A percentile compares a stretch with the other conserved stretches of the same genome.
Conservation (phyloP, 2,797 vertebrate genomes). For the Thamnophis elegans region DNA sequence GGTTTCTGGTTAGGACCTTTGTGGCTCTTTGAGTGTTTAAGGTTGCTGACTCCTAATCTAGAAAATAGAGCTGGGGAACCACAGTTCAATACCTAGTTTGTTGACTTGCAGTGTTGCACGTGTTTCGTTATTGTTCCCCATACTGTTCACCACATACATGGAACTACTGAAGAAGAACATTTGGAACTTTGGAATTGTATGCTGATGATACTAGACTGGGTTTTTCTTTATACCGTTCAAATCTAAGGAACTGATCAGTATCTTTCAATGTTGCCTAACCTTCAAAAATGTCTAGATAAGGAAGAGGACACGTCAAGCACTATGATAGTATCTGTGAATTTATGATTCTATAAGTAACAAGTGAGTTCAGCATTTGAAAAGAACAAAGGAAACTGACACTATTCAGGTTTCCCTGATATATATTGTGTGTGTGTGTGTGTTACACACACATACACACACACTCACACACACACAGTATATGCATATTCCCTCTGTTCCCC, state of each 20-base stretch:
- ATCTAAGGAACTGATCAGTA: background rate
- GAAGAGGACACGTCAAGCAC: background rate
- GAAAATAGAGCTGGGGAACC: background rate
- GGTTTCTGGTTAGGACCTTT: no score
- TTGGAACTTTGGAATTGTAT: background rate
- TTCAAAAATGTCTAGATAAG: background rate
- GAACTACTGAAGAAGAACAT: background rate
- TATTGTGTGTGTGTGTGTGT: background rate
- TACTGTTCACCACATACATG: background rate
- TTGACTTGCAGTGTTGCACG: background rate
- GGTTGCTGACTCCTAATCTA: background rate
- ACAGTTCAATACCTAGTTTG: background rate
- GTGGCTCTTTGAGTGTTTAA: no score
- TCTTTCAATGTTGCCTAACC: background rate
- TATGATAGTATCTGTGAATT: background rate
- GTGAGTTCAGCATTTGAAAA: background rate
- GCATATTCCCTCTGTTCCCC: slow-evolving; percentile 8
- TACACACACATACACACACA: background rate
- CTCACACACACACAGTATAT: background rate
- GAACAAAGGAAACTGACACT: background rate
- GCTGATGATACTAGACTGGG: background rate
- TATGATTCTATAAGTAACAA: background rate
- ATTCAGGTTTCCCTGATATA: background rate
- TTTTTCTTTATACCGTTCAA: background rate
- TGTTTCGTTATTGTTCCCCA: background rate